Evolutionary conservation across 2,888 invertebrate species (phyloP).

Genomic region (Barypeithes pellucidus): DNA sequence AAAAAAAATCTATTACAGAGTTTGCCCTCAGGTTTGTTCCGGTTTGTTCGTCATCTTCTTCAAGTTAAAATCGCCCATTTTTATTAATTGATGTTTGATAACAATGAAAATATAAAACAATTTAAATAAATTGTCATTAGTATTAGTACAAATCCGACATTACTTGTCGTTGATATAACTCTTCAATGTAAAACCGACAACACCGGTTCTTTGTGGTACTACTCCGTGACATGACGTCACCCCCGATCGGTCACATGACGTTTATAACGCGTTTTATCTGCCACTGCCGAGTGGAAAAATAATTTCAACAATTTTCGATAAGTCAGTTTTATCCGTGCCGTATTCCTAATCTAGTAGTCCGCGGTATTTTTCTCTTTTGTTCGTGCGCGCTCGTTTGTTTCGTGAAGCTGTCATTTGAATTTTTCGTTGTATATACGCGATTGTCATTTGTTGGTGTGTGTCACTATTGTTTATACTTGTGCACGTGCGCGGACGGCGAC

Average conservation of each 20-base stretch:
- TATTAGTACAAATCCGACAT: too few relatives aligned
- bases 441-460: constrained; percentile 35
- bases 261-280: constrained; percentile 50
- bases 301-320: constrained; percentile 67
- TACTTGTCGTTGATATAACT: too few relatives aligned
- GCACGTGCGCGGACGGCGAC: constrained; percentile 31
- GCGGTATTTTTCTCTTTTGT: constrained; percentile 33
- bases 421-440: constrained; percentile 16
- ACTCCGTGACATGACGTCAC: constrained; percentile 48
- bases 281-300: constrained; percentile 61
- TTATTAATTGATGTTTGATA: too few relatives aligned
- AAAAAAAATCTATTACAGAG: too few relatives aligned
- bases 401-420: background rate
- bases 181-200: constrained; percentile 30
- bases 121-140: too few relatives aligned
- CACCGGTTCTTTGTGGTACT: constrained; percentile 50
- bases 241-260: constrained; percentile 49
- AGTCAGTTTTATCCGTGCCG: constrained; percentile 61
- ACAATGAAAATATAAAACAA: too few relatives aligned
- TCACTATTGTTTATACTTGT: constrained; percentile 39
- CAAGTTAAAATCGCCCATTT: too few relatives aligned
- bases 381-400: constrained; percentile 29
- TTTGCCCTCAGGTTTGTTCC: too few relatives aligned
- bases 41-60: too few relatives aligned
- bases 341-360: constrained; percentile 58